phyloP scores from a whole-genome alignment of 2,113 vertebrate species.

The Hydropotes inermis region DNA sequence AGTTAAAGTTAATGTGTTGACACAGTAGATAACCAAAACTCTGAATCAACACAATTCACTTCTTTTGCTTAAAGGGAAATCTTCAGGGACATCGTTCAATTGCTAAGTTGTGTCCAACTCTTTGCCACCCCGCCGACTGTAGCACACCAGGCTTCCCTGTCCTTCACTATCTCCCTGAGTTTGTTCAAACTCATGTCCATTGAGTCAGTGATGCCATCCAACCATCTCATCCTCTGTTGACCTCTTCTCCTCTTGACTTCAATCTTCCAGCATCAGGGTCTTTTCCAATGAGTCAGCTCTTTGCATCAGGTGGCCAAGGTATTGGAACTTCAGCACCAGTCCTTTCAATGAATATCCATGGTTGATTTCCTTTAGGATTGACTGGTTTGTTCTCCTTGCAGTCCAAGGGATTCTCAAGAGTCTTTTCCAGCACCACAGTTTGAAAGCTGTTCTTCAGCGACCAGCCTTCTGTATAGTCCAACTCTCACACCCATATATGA shows the following conservation, averaged over 20 bases:
- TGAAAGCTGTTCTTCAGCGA: neutral
- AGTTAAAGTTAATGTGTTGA: conserved; percentile 42
- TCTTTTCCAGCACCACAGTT: neutral
- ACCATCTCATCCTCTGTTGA: neutral
- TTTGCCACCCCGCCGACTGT: neutral
- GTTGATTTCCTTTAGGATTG: neutral
- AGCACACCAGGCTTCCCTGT: neutral
- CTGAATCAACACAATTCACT: conserved; percentile 52
- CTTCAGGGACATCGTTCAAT: neutral
- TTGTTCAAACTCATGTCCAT: neutral
- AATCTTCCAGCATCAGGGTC: neutral
- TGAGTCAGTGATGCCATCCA: neutral
- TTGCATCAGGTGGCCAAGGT: neutral
- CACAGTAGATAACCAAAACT: conserved; percentile 55
- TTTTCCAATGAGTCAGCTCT: neutral
- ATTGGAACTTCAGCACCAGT: neutral
- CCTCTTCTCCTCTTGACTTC: neutral
- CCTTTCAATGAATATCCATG: neutral
- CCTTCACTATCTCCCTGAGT: neutral
- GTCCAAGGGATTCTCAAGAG: neutral
- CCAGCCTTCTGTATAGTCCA: neutral
- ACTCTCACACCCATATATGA: neutral
- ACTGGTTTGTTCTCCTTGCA: neutral
- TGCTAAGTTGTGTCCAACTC: neutral
- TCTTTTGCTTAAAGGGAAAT: conserved; percentile 38